Evolutionary conservation across 2,888 invertebrate genomes (phyloP).

Genomic region (Habrosyne pyritoides): DNA sequence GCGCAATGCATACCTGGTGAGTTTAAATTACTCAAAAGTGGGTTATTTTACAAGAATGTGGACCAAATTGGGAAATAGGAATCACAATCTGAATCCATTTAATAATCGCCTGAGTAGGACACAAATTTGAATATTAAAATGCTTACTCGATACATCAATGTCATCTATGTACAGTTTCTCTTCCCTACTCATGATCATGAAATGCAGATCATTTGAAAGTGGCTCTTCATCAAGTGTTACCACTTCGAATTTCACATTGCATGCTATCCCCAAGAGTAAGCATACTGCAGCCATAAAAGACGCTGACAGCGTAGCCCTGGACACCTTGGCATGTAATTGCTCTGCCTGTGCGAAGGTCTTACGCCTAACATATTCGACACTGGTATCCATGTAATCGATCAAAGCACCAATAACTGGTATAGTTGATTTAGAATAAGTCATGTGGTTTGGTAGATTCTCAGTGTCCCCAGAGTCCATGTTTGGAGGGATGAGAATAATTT

Average conservation of each 20-base stretch:
- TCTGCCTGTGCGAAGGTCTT: conserved; percentile 58
- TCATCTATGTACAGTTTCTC: conserved; percentile 73
- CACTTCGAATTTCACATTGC: conserved; percentile 73
- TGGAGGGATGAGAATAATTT: conserved; percentile 13
- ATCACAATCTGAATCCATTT: too few relatives aligned
- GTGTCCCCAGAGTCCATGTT: conserved; percentile 49
- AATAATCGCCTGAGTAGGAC: too few relatives aligned
- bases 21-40: too few relatives aligned
- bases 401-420: conserved; percentile 66
- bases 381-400: conserved; percentile 67
- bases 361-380: conserved; percentile 52
- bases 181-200: conserved; percentile 67
- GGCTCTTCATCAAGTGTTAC: conserved; percentile 62
- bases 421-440: conserved; percentile 62
- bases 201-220: conserved; percentile 63
- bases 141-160: conserved; percentile 71
- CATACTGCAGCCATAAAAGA: conserved; percentile 61
- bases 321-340: conserved; percentile 47
- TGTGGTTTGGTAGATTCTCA: conserved; percentile 41
- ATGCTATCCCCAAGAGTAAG: conserved; percentile 56
- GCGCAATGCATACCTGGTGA: too few relatives aligned
- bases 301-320: conserved; percentile 52
- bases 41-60: too few relatives aligned
- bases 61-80: too few relatives aligned
- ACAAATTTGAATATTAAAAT: neutral